A percentile compares a stretch with the other conserved stretches of the same genome.
Evolutionary conservation across 1,140 invertebrate genomes (phyloP).

Genomic region (Drosophila kanapiae): DNA sequence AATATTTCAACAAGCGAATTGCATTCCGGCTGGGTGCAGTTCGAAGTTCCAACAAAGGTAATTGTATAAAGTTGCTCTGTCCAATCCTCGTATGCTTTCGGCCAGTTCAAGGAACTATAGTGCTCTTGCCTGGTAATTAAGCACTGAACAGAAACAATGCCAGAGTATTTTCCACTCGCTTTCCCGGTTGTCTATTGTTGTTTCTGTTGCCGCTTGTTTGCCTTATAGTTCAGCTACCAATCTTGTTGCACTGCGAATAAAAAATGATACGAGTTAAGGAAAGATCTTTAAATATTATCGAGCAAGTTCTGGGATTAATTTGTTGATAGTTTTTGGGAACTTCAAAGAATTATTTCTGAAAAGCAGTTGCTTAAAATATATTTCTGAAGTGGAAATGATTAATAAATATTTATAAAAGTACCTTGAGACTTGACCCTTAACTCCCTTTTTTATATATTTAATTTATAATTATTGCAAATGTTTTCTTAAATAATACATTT

Average conservation of each 20-base stretch:
- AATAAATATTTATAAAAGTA: background rate
- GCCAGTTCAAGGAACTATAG: conserved; percentile 54
- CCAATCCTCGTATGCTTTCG: conserved; percentile 38
- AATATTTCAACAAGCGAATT: background rate
- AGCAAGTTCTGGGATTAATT: accelerated
- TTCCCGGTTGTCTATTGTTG: conserved; percentile 50
- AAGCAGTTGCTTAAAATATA: background rate
- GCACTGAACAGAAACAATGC: conserved; percentile 59
- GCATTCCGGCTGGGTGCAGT: background rate
- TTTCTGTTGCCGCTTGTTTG: conserved; percentile 66
- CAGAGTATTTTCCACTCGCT: conserved; percentile 71
- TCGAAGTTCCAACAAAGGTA: conserved; percentile 11
- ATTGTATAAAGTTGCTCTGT: conserved; percentile 31
- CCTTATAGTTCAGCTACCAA: conserved; percentile 61
- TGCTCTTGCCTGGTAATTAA: conserved; percentile 67
- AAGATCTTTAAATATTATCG: no score
- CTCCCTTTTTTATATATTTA: background rate
- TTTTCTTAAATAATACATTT: no score
- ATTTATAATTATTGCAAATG: background rate
- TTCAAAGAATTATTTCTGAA: no score
- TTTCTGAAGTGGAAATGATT: background rate
- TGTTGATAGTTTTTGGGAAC: no score
- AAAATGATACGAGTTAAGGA: no score
- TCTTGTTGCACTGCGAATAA: conserved; percentile 3
- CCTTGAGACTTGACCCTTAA: no score